Evolutionary conservation across 2,797 vertebrate species (phyloP).

Genomic region (Clarias pachynema): DNA sequence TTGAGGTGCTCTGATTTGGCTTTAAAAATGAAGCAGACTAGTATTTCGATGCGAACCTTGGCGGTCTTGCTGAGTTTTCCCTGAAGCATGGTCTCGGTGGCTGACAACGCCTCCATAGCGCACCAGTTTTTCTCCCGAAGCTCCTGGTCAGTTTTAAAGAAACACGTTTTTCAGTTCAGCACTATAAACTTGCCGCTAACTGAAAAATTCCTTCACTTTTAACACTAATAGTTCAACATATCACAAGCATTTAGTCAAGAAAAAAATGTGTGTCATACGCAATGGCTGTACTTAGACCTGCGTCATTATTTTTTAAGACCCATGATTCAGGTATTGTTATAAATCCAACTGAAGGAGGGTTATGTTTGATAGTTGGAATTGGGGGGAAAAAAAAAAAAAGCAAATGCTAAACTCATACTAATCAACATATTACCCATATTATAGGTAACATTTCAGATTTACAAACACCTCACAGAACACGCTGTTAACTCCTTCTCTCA

Average conservation of each 20-base stretch:
- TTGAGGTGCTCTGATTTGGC: slow-evolving; percentile 81
- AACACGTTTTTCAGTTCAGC: slow-evolving; percentile 94
- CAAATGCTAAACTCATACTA: not conserved
- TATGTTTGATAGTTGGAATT: not conserved
- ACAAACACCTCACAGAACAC: not conserved
- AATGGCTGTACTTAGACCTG: not conserved
- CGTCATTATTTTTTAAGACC: not conserved
- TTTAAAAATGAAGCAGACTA: slow-evolving; percentile 84
- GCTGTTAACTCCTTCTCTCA: not conserved
- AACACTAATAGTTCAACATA: slow-evolving; percentile 24
- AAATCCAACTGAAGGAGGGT: not conserved
- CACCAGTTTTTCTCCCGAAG: slow-evolving; percentile 99
- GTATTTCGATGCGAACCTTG: slow-evolving; percentile 90
- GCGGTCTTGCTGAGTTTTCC: slow-evolving; percentile 96
- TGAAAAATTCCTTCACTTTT: slow-evolving; percentile 42
- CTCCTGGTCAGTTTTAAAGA: slow-evolving; percentile 99
- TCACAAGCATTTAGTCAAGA: slow-evolving; percentile 13
- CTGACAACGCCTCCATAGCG: slow-evolving; percentile 99
- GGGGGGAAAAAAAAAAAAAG: no score
- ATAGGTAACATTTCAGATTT: not conserved
- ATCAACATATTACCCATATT: not conserved
- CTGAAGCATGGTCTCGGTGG: slow-evolving; percentile 99
- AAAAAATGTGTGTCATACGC: not conserved
- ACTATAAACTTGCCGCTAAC: slow-evolving; percentile 70
- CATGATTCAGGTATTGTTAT: slow-evolving; percentile 1